phyloP scores from a whole-genome alignment of 2,113 vertebrate species.

The Solea solea region DNA sequence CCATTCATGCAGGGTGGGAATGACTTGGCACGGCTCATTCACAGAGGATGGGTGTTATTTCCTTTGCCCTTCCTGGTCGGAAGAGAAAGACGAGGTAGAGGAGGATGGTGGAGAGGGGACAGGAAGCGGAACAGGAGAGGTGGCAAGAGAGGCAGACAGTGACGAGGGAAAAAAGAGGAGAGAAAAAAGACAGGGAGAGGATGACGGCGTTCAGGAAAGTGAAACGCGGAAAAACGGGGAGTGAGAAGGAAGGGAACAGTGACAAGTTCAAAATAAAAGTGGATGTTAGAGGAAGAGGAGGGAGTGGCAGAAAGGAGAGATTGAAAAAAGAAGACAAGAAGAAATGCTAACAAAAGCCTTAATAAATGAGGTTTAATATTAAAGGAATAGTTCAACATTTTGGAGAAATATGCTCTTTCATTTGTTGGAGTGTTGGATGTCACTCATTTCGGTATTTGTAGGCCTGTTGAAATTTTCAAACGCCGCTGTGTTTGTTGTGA shows the following conservation, averaged over 20 bases:
- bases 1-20: slow-evolving; percentile 39
- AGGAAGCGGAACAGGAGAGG: background rate
- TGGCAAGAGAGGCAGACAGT: background rate
- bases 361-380: background rate
- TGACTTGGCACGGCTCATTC: slow-evolving; percentile 69
- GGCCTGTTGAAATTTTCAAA: too few relatives aligned
- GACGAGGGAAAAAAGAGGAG: background rate
- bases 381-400: slow-evolving; percentile 11
- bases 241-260: background rate
- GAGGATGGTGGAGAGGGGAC: background rate
- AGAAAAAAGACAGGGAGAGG: background rate
- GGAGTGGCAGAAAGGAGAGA: background rate
- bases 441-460: background rate
- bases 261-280: background rate
- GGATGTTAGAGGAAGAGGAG: background rate
- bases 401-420: background rate
- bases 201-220: background rate
- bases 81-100: slow-evolving; percentile 13
- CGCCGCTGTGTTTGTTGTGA: background rate
- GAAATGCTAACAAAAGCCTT: background rate
- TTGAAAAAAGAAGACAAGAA: background rate
- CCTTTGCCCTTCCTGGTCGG: slow-evolving; percentile 74
- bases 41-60: slow-evolving; percentile 81
- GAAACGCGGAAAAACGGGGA: background rate
- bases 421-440: background rate